These are phyloP conservation scores for Brachionus rubens DNA, from an alignment of 1,140 invertebrate species.

Conservation along the genomic window DNA sequence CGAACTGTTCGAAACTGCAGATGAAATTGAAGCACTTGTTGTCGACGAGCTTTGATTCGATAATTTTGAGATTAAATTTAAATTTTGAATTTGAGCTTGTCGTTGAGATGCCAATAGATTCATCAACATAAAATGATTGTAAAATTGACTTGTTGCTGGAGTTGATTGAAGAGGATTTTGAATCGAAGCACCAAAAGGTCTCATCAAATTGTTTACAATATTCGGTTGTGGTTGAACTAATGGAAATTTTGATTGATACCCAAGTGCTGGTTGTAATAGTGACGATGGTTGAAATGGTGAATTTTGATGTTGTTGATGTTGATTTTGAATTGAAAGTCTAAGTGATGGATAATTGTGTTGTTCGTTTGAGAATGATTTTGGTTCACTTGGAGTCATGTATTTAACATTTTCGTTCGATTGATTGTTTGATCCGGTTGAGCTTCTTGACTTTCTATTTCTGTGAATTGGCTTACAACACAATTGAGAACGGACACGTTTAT, in stretches of 20 bases:
- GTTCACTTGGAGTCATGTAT: background rate
- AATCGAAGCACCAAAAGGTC: background rate
- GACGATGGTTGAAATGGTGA: background rate
- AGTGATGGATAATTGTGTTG: no score
- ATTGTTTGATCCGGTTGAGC: background rate
- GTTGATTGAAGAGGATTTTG: background rate
- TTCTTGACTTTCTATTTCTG: conserved; percentile 33
- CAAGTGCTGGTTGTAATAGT: background rate
- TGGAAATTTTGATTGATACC: no score
- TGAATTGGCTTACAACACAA: conserved; percentile 41
- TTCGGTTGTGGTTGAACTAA: no score
- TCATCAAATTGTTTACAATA: background rate
- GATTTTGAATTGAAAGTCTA: no score
- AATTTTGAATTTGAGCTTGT: conserved; percentile 7
- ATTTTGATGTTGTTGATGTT: background rate
- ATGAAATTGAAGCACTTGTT: conserved; percentile 28
- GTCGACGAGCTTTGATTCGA: conserved; percentile 23
- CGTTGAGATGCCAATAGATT: conserved; percentile 5
- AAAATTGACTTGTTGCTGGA: background rate
- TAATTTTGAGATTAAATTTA: background rate
- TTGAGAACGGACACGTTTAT: conserved; percentile 44
- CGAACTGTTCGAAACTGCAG: conserved; percentile 15
- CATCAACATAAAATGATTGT: conserved; percentile 3
- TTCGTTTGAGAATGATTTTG: no score
- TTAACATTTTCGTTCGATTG: background rate